phyloP scores from a whole-genome alignment of 2,797 vertebrate species.

The Crocidura indochinensis region DNA sequence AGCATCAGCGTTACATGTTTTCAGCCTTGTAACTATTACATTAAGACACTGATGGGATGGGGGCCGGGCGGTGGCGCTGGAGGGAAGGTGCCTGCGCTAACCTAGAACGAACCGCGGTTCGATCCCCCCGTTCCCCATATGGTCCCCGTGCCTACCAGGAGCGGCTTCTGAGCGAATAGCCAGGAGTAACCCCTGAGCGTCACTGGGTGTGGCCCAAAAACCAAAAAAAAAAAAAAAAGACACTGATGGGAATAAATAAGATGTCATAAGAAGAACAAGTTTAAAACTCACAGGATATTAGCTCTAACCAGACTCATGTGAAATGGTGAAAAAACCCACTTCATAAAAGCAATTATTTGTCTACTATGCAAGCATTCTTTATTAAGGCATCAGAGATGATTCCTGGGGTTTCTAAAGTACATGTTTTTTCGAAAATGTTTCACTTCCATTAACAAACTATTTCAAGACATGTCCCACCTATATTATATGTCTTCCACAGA shows the following conservation, averaged over 20 bases:
- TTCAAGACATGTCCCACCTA: conserved; percentile 63
- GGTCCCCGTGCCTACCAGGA: too few species aligned
- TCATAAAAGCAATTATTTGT: conserved; percentile 68
- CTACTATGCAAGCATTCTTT: conserved; percentile 74
- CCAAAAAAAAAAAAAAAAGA: too few species aligned
- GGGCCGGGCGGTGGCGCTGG: too few species aligned
- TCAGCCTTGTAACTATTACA: conserved; percentile 69
- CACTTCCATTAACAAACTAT: conserved; percentile 71
- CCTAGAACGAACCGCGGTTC: too few species aligned
- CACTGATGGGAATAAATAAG: conserved; percentile 55
- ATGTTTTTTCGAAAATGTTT: conserved; percentile 50
- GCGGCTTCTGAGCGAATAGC: too few species aligned
- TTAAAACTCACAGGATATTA: conserved; percentile 64
- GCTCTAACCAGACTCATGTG: conserved; percentile 57
- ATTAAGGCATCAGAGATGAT: conserved; percentile 66
- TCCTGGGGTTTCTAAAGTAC: conserved; percentile 49
- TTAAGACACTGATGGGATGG: conserved; percentile 28
- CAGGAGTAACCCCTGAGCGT: too few species aligned
- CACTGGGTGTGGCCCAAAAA: too few species aligned
- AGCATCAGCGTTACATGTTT: conserved; percentile 58
- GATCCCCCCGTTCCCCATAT: too few species aligned
- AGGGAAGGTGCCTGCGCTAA: too few species aligned
- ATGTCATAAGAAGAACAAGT: conserved; percentile 54
- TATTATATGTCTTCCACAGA: conserved; percentile 67
- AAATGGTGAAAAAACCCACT: conserved; percentile 69